Conservation (phyloP, 2,888 invertebrate species). For the Dryococelus australis region DNA sequence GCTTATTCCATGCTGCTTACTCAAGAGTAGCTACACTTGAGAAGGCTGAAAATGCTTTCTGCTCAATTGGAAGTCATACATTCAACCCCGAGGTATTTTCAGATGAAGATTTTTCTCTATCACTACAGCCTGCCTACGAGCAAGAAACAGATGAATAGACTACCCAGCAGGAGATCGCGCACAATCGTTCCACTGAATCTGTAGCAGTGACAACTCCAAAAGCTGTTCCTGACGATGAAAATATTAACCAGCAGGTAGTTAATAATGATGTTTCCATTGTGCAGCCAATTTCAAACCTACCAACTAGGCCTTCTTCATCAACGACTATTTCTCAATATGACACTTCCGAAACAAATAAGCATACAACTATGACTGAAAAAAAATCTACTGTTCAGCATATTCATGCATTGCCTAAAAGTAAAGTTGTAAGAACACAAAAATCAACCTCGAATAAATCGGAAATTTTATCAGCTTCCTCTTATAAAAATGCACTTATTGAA, state of each 20-base stretch:
- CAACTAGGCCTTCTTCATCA: background rate
- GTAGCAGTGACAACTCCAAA: background rate
- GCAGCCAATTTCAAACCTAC: background rate
- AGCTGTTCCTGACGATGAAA: background rate
- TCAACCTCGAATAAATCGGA: background rate
- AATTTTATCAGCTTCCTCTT: background rate
- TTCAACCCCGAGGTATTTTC: constrained; percentile 21
- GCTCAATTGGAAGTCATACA: background rate
- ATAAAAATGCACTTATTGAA: background rate
- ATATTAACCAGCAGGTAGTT: background rate
- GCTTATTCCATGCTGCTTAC: constrained; percentile 16
- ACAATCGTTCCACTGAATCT: background rate
- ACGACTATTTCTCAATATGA: background rate
- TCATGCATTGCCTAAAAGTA: background rate
- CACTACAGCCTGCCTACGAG: background rate
- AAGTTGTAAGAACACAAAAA: background rate
- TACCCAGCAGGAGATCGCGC: background rate
- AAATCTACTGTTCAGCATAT: background rate
- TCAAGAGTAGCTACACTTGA: background rate
- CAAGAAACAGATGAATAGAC: background rate
- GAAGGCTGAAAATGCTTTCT: constrained; percentile 20
- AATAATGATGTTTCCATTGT: background rate
- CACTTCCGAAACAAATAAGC: background rate
- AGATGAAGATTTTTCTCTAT: background rate
- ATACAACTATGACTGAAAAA: background rate